Evolutionary conservation across 2,113 vertebrate species (phyloP).

Genomic region (Crotalus viridis): DNA sequence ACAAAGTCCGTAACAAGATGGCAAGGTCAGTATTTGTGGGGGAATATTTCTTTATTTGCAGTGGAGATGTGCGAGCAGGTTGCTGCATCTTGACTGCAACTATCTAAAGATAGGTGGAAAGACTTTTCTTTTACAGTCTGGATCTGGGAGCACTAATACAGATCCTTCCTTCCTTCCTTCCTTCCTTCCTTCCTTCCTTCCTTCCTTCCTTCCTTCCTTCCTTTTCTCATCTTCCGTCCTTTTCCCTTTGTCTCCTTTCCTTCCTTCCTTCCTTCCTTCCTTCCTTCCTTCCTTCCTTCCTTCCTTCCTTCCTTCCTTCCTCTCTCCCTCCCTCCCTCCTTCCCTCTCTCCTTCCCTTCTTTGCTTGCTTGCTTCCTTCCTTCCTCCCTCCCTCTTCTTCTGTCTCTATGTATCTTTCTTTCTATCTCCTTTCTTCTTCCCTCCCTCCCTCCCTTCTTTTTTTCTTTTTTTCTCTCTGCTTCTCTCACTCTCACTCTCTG

Average conservation of each 20-base stretch:
- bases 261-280: too few relatives aligned
- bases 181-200: too few relatives aligned
- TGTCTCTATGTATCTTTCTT: background rate
- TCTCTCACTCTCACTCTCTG: too few relatives aligned
- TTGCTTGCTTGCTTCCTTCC: too few relatives aligned
- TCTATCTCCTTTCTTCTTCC: too few relatives aligned
- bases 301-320: too few relatives aligned
- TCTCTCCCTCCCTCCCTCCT: background rate
- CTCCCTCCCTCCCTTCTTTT: too few relatives aligned
- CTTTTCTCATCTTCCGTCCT: too few relatives aligned
- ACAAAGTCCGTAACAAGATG: conserved; percentile 83
- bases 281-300: fast-evolving
- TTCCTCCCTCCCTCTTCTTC: background rate
- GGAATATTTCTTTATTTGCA: background rate
- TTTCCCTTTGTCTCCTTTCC: too few relatives aligned
- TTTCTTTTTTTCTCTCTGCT: too few relatives aligned
- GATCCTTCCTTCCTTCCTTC: background rate
- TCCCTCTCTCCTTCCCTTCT: too few relatives aligned
- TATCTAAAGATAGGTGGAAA: background rate
- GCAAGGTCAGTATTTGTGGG: conserved; percentile 70
- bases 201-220: too few relatives aligned
- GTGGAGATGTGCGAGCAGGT: background rate
- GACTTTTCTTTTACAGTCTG: background rate
- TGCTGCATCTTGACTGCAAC: background rate
- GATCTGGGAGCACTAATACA: background rate